A percentile compares a stretch with the other conserved stretches of the same genome.
These are phyloP conservation scores for Trisateles emortualis DNA, from an alignment of 2,888 invertebrate species.

Conservation along the genomic window DNA sequence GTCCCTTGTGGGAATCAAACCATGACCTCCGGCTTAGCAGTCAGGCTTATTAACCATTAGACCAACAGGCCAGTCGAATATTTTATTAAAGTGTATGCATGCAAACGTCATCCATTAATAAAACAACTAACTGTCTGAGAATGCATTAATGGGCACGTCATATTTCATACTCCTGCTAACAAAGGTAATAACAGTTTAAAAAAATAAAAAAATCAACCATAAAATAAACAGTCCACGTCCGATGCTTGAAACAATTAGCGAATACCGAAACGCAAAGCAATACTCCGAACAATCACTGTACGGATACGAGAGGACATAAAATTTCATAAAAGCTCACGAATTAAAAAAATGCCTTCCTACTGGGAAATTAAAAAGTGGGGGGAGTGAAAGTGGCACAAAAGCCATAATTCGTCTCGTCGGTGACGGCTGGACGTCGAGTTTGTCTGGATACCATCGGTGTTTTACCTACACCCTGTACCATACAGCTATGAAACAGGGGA, in stretches of 20 bases:
- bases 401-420: conserved; percentile 80
- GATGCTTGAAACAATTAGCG: conserved; percentile 63
- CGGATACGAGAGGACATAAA: conserved; percentile 69
- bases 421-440: conserved; percentile 64
- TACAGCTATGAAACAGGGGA: conserved; percentile 65
- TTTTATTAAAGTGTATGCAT: conserved; percentile 4
- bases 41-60: too few species aligned
- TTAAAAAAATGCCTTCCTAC: conserved; percentile 79
- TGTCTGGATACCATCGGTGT: conserved; percentile 62
- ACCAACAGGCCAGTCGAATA: too few species aligned
- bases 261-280: conserved; percentile 57
- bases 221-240: conserved; percentile 47
- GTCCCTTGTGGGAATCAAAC: not conserved
- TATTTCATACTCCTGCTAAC: conserved; percentile 40
- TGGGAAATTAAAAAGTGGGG: conserved; percentile 79
- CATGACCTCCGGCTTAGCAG: too few species aligned
- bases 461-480: conserved; percentile 43
- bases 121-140: conserved; percentile 39
- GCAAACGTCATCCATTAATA: conserved; percentile 34
- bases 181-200: conserved; percentile 43
- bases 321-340: conserved; percentile 79
- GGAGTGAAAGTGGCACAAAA: conserved; percentile 80
- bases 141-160: conserved; percentile 34
- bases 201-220: conserved; percentile 35
- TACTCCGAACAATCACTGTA: conserved; percentile 64